Conservation (phyloP, 2,113 vertebrate species). For the Aphelocoma coerulescens region DNA sequence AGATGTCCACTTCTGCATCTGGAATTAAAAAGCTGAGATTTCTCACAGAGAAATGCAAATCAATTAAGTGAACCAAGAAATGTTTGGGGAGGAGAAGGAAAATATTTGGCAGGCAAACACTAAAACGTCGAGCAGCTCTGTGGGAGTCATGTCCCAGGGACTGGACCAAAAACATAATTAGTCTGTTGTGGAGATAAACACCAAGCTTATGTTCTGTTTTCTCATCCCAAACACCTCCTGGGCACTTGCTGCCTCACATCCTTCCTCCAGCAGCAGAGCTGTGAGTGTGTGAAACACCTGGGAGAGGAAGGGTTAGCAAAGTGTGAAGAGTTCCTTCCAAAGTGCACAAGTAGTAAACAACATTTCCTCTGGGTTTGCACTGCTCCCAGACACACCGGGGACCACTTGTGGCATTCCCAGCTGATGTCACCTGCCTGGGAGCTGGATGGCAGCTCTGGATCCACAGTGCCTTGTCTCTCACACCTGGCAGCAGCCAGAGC, state of each 20-base stretch:
- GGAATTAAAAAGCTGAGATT: constrained; percentile 29
- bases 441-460: neutral
- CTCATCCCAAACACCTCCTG: constrained; percentile 22
- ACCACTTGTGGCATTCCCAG: neutral
- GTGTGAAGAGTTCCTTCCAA: neutral
- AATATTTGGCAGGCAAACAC: constrained; percentile 18
- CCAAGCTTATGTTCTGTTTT: neutral
- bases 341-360: constrained; percentile 43
- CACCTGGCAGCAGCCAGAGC: neutral
- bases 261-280: neutral
- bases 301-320: neutral
- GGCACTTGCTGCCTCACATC: neutral
- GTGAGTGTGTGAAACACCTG: neutral
- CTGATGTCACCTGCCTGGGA: neutral
- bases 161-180: neutral
- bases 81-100: neutral
- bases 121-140: neutral
- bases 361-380: neutral
- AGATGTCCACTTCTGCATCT: constrained; percentile 1
- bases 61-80: neutral
- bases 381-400: neutral
- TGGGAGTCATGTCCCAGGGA: neutral
- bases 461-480: neutral
- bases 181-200: neutral
- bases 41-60: constrained; percentile 53